Conservation (phyloP, 2,797 vertebrate genomes). For the Phoxinus dragarum region DNA sequence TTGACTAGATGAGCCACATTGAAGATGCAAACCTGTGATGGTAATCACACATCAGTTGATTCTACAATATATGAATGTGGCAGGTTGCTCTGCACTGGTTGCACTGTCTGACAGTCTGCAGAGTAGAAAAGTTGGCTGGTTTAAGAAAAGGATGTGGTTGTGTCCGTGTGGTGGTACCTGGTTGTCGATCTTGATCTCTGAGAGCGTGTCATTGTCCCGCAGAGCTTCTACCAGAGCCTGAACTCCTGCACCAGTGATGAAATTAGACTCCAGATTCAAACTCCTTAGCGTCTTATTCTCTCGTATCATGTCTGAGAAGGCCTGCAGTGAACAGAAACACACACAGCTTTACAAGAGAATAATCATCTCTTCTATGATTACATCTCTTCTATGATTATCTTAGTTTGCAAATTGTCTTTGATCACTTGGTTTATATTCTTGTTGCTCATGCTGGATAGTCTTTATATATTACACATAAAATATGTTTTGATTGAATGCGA, state of each 20-base stretch:
- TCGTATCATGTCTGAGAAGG: slow-evolving; percentile 92
- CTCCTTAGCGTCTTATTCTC: slow-evolving; percentile 87
- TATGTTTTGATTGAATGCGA: not conserved
- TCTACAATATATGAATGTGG: not conserved
- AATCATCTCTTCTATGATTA: no score
- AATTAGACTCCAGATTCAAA: slow-evolving; percentile 96
- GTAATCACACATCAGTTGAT: not conserved
- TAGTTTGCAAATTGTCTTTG: not conserved
- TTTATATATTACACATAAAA: not conserved
- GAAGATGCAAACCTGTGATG: not conserved
- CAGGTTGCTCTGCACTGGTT: not conserved
- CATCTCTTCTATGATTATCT: not conserved
- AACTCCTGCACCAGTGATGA: slow-evolving; percentile 90
- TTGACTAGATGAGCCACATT: not conserved
- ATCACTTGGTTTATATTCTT: not conserved
- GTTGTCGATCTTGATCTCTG: slow-evolving; percentile 97
- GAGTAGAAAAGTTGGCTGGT: not conserved
- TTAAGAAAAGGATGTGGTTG: not conserved
- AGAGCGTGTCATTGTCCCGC: slow-evolving; percentile 89
- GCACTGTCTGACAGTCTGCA: not conserved
- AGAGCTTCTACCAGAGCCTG: slow-evolving; percentile 89
- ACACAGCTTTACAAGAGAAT: not conserved
- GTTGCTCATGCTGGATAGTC: not conserved
- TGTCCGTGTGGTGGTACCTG: slow-evolving; percentile 79
- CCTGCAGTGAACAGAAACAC: slow-evolving; percentile 73